Evolutionary conservation across 2,113 vertebrate genomes (phyloP).

Genomic region (Passer domesticus): DNA sequence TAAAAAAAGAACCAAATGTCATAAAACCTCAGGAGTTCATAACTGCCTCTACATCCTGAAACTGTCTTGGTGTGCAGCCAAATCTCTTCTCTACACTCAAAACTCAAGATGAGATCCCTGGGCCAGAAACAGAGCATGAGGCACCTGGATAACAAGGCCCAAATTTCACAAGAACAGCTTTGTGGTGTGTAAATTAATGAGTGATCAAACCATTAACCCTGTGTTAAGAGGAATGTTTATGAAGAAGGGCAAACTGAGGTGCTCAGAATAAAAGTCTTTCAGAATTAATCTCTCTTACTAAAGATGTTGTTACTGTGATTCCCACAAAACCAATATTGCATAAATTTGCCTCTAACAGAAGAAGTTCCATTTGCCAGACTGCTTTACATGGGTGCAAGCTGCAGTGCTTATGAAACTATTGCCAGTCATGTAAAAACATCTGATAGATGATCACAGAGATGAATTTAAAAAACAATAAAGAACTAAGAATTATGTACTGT

Average conservation of each 20-base stretch:
- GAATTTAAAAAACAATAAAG: neutral
- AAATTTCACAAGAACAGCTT: neutral
- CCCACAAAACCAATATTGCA: neutral
- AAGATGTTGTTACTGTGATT: neutral
- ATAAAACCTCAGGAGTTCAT: neutral
- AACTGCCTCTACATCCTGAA: neutral
- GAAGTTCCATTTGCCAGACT: neutral
- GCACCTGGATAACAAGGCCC: neutral
- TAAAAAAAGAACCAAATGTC: neutral
- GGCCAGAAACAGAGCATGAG: neutral
- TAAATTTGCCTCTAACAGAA: neutral
- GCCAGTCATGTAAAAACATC: neutral
- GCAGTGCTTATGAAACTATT: neutral
- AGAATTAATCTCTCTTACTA: neutral
- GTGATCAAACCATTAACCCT: neutral
- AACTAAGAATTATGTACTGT: neutral
- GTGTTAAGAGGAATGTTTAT: neutral
- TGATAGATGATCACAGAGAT: neutral
- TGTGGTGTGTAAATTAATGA: neutral
- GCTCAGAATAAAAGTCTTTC: neutral
- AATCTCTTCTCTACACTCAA: neutral
- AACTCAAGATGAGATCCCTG: neutral
- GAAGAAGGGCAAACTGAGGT: neutral
- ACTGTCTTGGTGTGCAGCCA: neutral
- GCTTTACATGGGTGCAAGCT: neutral